phyloP scores from a whole-genome alignment of 2,113 vertebrate genomes.

The Leucopternis melanops region DNA sequence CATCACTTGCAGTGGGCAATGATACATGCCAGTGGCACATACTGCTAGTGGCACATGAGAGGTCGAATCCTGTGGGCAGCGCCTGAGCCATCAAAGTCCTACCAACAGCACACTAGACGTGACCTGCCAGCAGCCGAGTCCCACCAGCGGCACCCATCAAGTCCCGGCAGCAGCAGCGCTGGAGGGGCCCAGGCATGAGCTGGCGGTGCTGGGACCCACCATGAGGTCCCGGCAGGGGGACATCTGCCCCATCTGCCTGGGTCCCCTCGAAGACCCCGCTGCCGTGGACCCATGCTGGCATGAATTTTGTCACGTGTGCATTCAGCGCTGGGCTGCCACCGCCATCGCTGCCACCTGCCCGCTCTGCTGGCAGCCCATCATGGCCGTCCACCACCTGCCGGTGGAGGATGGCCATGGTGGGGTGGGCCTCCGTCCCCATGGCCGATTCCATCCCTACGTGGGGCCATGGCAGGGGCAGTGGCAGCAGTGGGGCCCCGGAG shows the following conservation, averaged over 20 bases:
- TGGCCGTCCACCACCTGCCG: too few relatives aligned
- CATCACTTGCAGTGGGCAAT: neutral
- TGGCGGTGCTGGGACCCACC: rapidly evolving
- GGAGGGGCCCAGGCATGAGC: neutral
- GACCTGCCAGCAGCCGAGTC: neutral
- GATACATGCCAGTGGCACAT: too few relatives aligned
- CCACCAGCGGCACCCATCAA: neutral
- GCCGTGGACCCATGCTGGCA: neutral
- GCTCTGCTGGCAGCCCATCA: neutral
- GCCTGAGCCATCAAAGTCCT: neutral
- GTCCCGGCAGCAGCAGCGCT: neutral
- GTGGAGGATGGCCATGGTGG: too few relatives aligned
- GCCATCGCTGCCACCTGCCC: neutral
- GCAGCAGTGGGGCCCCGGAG: too few relatives aligned
- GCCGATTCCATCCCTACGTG: too few relatives aligned
- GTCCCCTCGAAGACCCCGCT: neutral
- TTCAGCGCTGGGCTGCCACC: neutral
- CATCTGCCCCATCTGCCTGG: neutral
- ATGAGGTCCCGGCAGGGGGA: neutral
- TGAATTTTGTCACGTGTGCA: neutral
- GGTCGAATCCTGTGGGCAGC: neutral
- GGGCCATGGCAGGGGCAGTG: too few relatives aligned
- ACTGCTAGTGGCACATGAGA: neutral
- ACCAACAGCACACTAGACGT: neutral
- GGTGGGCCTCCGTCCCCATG: too few relatives aligned